A percentile compares a stretch with the other conserved stretches of the same genome.
phyloP scores from a whole-genome alignment of 1,140 invertebrate species.

The Achatina immaculata region DNA sequence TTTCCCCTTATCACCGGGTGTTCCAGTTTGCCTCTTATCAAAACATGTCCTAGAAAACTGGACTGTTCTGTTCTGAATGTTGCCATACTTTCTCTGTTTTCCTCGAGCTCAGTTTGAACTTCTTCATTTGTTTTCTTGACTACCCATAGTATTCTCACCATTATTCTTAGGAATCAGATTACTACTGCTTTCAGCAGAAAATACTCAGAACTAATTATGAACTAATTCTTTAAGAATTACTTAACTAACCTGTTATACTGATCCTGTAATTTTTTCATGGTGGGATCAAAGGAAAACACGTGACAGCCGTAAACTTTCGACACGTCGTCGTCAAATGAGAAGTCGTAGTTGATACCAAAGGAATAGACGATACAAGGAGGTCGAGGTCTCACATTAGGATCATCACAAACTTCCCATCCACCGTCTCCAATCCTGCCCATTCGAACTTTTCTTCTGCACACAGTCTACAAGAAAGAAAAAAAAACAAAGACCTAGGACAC shows the following conservation, averaged over 20 bases:
- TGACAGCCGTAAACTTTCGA: conserved; percentile 38
- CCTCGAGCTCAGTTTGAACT: no score
- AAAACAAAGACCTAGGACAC: neutral
- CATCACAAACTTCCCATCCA: conserved; percentile 59
- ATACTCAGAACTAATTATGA: neutral
- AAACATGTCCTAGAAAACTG: no score
- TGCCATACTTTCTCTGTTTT: no score
- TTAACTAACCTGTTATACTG: neutral
- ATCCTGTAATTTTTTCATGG: conserved; percentile 5
- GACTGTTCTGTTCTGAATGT: no score
- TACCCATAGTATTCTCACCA: no score
- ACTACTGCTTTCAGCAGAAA: no score
- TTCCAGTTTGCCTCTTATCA: no score
- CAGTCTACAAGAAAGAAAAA: neutral
- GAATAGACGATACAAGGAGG: conserved; percentile 51
- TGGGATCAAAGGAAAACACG: conserved; percentile 45
- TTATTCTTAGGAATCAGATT: no score
- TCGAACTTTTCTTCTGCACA: conserved; percentile 46
- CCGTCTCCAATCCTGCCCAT: conserved; percentile 52
- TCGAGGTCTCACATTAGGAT: conserved; percentile 38
- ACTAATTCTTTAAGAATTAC: no score
- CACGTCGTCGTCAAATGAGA: conserved; percentile 43
- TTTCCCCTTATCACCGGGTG: no score
- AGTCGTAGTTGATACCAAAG: conserved; percentile 44
- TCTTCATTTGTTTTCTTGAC: no score